Base-by-base conservation (phyloP, 2,113 vertebrate species). In the Agapornis roseicollis region DNA sequence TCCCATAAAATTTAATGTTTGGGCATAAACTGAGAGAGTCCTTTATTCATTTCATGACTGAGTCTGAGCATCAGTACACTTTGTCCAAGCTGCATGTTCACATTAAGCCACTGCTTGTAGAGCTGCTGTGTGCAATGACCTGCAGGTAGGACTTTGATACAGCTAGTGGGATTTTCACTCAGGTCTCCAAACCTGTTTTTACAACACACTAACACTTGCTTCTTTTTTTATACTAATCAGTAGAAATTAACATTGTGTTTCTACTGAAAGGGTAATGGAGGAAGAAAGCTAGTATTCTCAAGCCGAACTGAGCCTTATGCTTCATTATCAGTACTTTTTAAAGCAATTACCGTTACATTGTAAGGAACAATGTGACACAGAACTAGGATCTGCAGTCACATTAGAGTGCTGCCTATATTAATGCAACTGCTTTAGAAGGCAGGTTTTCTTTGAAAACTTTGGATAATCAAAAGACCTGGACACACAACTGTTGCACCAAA, bases 51-150 rank as follows among this genome's bases (percentile, higher is more conserved):
- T 72, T 27, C 10, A 55, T 4, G 23, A 9, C 19, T 14, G 22
- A 66, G 52, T 7, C 28, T 80, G 18, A 14, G 27, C 12, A 55
- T 35, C 17, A 24, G 33, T 7, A 60, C 15, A 22, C 29, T 12
- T 16, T 39, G 25, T n/a, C n/a, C 37, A 42, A 52, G 17, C 6
- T 56, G 66, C 14, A 46, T 0, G 0, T 19, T 10, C 4, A 2
- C 41, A 16, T 69, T 37, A 49, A 6, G 12, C 37, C 20, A 9
- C 13, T 18, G 29, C 11, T 80, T 27, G 7, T 0, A 20, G 46
- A 65, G 31, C 35, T 73, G 58, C 37, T 68, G 47, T 8, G 7
- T 20, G 58, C 66, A 42, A 5, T 27, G 35, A 74, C 28, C 47
- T 68, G 24, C 37, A 69, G 39, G 27, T 0, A 44, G 10, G 11